Evolutionary conservation across 2,797 vertebrate genomes (phyloP), one percentile per base, ranked within the genome.

Genomic region (Lates japonicus): DNA sequence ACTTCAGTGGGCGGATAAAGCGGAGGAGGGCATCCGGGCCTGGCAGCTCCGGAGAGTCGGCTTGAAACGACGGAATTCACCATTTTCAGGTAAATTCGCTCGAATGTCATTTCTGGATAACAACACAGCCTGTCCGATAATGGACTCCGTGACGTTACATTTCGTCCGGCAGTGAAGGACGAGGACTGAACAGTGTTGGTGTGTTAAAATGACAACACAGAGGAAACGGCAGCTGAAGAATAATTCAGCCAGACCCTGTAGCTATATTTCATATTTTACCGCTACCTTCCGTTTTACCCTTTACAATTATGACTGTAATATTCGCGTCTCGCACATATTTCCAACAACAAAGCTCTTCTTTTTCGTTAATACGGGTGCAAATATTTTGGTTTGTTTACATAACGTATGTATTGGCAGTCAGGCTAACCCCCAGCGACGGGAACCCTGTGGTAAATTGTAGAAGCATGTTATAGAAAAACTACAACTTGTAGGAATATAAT

Each of bases 11-110:
- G 91, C 80, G 91, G 90, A 84, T 91, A 91, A 88, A 85, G 76
- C 82, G 76, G 91, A 91, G 89, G 89, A 90, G 80, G 86, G 81
- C 80, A 87, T 75, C 90, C 88, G 92, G 90, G 88, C 90, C 91
- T 77, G 85, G 81, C 88, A 84, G 82, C 88, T 84, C 88, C 85
- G 88, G 76, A 81, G 83, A 73, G 46, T 84, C 87, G 78, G 60
- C 79, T 84, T 5, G 55, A 82, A 87, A 81, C 90, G 65, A 86
- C 82, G 78, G 85, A 84, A 87, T 87, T 90, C 78, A 85, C 39
- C 52, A 39, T 85, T 91, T 86, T 64, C 90, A 91, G 93, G 93
- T 94, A 91, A 83, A 62, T 52, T 4, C 13, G 13, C 17, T 22
- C 3, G 31, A 42, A 35, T 35, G 44, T 55, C n/a, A 33, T 44